phyloP scores from a whole-genome alignment of 2,888 invertebrate species.

The Deroplatys truncata region DNA sequence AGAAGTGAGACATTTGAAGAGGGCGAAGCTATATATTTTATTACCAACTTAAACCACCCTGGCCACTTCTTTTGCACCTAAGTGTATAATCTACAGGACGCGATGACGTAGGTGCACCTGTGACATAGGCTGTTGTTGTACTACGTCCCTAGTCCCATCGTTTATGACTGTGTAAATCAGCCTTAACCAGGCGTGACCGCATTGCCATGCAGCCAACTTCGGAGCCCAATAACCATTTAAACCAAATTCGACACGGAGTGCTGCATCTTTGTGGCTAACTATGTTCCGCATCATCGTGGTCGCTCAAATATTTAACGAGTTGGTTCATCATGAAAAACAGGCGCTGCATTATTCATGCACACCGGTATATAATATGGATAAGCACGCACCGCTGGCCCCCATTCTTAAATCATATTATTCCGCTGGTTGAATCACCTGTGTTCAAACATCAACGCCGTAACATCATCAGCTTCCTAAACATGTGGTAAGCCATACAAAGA shows the following conservation, averaged over 20 bases:
- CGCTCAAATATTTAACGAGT: not conserved
- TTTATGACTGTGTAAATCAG: not conserved
- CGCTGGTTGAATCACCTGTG: too few relatives aligned
- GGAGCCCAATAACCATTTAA: not conserved
- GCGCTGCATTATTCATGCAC: not conserved
- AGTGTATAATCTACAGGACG: too few relatives aligned
- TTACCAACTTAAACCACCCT: too few relatives aligned
- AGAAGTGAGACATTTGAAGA: too few relatives aligned
- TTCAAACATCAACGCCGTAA: too few relatives aligned
- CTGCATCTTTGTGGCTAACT: not conserved
- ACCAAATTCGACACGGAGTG: not conserved
- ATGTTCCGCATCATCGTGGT: not conserved
- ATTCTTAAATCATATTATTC: not conserved
- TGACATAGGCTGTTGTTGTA: not conserved
- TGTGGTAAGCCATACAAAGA: too few relatives aligned
- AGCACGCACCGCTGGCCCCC: not conserved
- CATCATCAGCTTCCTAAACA: too few relatives aligned
- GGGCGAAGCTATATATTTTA: too few relatives aligned
- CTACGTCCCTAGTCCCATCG: not conserved
- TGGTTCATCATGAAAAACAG: not conserved
- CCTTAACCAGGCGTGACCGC: not conserved
- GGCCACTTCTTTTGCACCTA: too few relatives aligned
- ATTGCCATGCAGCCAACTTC: not conserved
- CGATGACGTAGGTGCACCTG: not conserved
- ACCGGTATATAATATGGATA: not conserved